Percentiles rank a stretch among this genome's conserved stretches.
These are phyloP conservation scores for Lamprologus lemairii DNA, from an alignment of 2,113 vertebrate species.

Conservation along the genomic window DNA sequence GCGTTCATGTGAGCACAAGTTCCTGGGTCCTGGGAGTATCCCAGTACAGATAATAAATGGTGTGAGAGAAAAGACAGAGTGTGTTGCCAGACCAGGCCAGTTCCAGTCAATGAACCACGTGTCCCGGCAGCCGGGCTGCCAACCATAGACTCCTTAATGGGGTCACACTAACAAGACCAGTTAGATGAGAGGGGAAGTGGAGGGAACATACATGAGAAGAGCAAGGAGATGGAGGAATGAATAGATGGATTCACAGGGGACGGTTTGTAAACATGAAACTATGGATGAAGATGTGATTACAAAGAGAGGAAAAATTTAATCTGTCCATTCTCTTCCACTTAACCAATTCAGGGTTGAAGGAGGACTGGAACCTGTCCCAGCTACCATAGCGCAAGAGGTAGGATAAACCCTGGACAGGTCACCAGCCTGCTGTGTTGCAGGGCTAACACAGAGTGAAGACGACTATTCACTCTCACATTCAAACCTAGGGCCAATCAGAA, in stretches of 20 bases:
- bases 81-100: slow-evolving; percentile 41
- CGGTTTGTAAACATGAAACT: not conserved
- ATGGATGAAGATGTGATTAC: not conserved
- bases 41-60: slow-evolving; percentile 49
- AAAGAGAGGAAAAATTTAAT: not conserved
- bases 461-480: not conserved
- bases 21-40: slow-evolving; percentile 42
- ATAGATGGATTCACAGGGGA: not conserved
- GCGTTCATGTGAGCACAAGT: slow-evolving; percentile 18
- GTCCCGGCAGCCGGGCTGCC: slow-evolving; percentile 36
- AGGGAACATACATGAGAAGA: not conserved
- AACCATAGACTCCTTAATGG: slow-evolving; percentile 29
- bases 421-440: not conserved
- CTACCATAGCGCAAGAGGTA: not conserved
- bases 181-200: not conserved
- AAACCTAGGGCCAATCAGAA: not conserved
- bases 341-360: not conserved
- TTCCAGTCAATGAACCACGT: slow-evolving; percentile 61
- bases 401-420: not conserved
- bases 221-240: not conserved
- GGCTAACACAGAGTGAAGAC: not conserved
- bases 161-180: slow-evolving; percentile 41
- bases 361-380: not conserved
- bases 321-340: not conserved
- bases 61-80: slow-evolving; percentile 44